Percentiles rank a stretch among this genome's conserved stretches.
Conservation (phyloP, 2,797 vertebrate species). For the Steatocranus sp. region DNA sequence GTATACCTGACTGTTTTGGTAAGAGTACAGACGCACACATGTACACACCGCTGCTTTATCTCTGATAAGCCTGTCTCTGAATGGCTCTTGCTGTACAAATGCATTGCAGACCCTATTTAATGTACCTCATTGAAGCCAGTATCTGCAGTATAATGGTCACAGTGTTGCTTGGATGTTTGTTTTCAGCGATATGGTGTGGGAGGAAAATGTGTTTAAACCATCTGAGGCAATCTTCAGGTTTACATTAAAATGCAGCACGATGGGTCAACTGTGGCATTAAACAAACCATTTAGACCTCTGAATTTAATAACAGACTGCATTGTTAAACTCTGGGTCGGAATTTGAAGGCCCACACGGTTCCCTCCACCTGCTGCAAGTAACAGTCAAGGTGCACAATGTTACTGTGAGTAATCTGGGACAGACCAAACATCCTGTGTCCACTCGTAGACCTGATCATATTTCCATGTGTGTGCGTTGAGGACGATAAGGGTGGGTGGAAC, state of each 20-base stretch:
- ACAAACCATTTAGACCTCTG: conserved; percentile 1
- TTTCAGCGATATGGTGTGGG: conserved; percentile 17
- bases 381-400: not conserved
- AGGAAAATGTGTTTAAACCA: conserved; percentile 29
- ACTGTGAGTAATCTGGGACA: not conserved
- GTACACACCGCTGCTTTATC: conserved; percentile 8
- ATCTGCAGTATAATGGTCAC: conserved; percentile 18
- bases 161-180: conserved; percentile 25
- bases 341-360: not conserved
- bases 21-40: not conserved
- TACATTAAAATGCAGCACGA: conserved; percentile 3
- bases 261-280: not conserved
- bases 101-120: conserved; percentile 23
- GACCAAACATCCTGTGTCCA: not conserved
- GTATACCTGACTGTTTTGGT: conserved; percentile 13
- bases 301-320: conserved; percentile 2
- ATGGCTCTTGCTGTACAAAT: conserved; percentile 13
- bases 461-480: conserved; percentile 4
- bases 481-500: conserved; percentile 52
- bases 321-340: conserved; percentile 9
- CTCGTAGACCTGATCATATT: not conserved
- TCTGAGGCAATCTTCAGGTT: conserved; percentile 20
- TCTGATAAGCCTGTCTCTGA: conserved; percentile 24
- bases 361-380: not conserved
- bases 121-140: conserved; percentile 1